Conservation (phyloP, 2,113 vertebrate genomes). For the Acrocephalus arundinaceus region DNA sequence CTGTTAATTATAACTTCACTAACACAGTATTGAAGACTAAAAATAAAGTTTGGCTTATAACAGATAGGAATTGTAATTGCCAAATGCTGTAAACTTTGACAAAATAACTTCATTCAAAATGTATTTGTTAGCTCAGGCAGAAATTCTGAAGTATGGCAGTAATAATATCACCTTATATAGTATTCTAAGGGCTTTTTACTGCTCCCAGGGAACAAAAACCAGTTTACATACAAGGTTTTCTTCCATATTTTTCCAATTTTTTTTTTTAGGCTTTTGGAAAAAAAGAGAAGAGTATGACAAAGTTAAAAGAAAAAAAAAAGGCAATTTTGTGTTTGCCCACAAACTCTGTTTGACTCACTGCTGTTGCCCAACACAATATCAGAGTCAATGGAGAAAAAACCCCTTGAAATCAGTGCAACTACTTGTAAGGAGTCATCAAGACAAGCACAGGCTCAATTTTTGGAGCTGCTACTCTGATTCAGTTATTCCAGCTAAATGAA, state of each 20-base stretch:
- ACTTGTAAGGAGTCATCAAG: background rate
- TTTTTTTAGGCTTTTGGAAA: background rate
- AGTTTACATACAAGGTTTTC: background rate
- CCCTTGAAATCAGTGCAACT: background rate
- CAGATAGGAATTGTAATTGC: background rate
- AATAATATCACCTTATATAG: constrained; percentile 26
- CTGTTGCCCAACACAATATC: background rate
- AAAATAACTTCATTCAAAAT: background rate
- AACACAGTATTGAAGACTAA: background rate
- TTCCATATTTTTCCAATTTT: background rate
- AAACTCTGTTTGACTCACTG: background rate
- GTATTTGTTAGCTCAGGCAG: background rate
- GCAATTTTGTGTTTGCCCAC: background rate
- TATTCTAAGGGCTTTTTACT: background rate
- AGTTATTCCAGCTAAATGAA: background rate
- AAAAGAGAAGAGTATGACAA: background rate
- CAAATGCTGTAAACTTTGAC: background rate
- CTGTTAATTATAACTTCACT: background rate
- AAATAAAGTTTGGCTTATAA: constrained; percentile 25
- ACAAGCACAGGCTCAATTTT: background rate
- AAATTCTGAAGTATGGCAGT: background rate
- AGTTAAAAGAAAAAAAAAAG: background rate
- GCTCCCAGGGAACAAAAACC: background rate
- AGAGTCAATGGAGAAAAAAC: background rate
- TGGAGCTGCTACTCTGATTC: background rate